Percentiles rank a stretch among this genome's conserved stretches.
These are phyloP conservation scores for Hyperopisus bebe DNA, from an alignment of 2,113 vertebrate species.

Conservation along the genomic window DNA sequence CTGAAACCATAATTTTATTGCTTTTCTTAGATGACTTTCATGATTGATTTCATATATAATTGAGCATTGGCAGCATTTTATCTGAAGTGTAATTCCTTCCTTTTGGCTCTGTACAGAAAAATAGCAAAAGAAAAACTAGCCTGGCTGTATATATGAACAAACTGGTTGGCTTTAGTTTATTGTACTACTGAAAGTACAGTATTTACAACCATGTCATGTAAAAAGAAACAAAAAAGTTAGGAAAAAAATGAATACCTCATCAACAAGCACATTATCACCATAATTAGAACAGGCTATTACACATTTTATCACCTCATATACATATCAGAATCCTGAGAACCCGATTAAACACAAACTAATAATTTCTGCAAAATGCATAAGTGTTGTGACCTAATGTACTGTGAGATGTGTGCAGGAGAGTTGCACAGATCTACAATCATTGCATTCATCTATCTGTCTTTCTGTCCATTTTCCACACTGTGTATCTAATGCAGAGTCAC, in stretches of 20 bases:
- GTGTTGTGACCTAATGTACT: not conserved
- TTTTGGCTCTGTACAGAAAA: not conserved
- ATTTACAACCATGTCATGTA: not conserved
- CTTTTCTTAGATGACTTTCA: not conserved
- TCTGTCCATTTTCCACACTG: not conserved
- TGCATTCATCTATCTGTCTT: not conserved
- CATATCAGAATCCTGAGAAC: not conserved
- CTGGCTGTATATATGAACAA: not conserved
- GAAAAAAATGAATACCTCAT: not conserved
- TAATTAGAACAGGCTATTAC: not conserved
- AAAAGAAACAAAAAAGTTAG: not conserved
- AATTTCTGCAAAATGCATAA: not conserved
- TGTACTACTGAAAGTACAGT: not conserved
- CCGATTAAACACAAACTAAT: not conserved
- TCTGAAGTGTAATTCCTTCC: not conserved
- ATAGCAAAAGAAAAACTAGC: not conserved
- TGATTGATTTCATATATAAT: not conserved
- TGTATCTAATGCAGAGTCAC: not conserved
- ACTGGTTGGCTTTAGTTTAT: not conserved
- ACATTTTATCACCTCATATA: not conserved
- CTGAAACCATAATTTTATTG: not conserved
- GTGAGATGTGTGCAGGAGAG: not conserved
- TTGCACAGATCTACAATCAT: not conserved
- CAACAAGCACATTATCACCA: not conserved
- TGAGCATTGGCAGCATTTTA: not conserved